phyloP scores from a whole-genome alignment of 2,113 vertebrate species.

The Dicentrarchus labrax region DNA sequence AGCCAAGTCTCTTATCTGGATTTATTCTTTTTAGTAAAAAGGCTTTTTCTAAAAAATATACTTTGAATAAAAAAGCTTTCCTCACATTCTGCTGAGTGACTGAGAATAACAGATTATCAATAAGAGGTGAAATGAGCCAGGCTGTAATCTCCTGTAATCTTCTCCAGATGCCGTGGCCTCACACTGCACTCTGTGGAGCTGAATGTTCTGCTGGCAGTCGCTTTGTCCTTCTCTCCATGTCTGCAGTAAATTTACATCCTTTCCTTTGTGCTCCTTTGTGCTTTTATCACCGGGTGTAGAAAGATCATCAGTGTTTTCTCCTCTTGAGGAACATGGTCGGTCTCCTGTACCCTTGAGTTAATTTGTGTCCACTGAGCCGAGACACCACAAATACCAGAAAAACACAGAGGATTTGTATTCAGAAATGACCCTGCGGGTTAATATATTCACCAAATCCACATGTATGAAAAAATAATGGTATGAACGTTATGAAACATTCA shows the following conservation, averaged over 20 bases:
- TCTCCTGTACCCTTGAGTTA: neutral
- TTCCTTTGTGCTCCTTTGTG: neutral
- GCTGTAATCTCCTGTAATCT: conserved; percentile 20
- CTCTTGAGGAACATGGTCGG: neutral
- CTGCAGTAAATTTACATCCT: conserved; percentile 19
- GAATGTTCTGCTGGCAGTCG: conserved; percentile 21
- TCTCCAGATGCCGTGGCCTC: conserved; percentile 36
- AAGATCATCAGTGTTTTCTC: neutral
- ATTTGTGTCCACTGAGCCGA: neutral
- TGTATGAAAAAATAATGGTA: neutral
- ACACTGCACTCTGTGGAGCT: conserved; percentile 2
- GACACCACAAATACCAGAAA: neutral
- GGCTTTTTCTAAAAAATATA: neutral
- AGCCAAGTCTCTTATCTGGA: conserved; percentile 1
- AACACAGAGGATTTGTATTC: neutral
- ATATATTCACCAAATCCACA: conserved; percentile 14
- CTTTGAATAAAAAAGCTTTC: neutral
- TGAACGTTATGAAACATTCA: conserved; percentile 10
- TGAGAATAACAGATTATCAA: conserved; percentile 13
- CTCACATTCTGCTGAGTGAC: neutral
- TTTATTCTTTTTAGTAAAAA: neutral
- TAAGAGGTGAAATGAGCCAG: conserved; percentile 21
- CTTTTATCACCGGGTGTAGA: neutral
- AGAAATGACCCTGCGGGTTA: neutral
- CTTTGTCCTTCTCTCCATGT: neutral